A percentile compares a stretch with the other conserved stretches of the same genome.
Conservation (phyloP, 2,797 vertebrate genomes). For the Acomys russatus region DNA sequence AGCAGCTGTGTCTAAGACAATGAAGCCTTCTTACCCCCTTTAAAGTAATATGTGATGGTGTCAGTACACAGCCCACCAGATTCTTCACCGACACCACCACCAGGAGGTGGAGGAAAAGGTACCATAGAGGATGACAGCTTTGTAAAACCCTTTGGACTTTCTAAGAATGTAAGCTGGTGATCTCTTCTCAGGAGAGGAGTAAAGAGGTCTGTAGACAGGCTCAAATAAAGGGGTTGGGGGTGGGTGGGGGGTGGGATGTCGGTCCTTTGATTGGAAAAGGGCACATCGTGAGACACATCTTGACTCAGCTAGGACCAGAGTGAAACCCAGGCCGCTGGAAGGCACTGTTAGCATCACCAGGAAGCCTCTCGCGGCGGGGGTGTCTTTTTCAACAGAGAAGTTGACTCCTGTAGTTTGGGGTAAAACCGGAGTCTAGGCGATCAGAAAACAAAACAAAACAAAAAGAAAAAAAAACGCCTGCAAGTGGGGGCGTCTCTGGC, state of each 20-base stretch:
- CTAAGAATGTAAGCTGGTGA: slow-evolving; percentile 58
- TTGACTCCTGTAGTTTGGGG: slow-evolving; percentile 76
- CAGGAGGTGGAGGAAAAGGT: slow-evolving; percentile 77
- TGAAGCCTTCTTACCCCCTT: neutral
- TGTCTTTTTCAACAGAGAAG: slow-evolving; percentile 66
- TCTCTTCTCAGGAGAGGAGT: slow-evolving; percentile 35
- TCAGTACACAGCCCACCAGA: slow-evolving; percentile 56
- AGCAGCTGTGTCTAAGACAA: slow-evolving; percentile 54
- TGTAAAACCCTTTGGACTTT: slow-evolving; percentile 63
- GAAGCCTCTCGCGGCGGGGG: slow-evolving; percentile 61
- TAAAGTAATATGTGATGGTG: slow-evolving; percentile 61
- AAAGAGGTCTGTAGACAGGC: slow-evolving; percentile 50
- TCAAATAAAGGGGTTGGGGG: slow-evolving; percentile 44
- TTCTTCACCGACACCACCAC: slow-evolving; percentile 56
- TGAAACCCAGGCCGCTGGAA: slow-evolving; percentile 73
- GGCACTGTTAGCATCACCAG: slow-evolving; percentile 70
- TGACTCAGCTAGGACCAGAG: slow-evolving; percentile 62
- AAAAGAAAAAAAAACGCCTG: neutral
- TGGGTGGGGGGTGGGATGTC: no score
- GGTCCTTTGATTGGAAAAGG: slow-evolving; percentile 63
- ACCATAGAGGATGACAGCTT: slow-evolving; percentile 73
- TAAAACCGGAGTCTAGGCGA: slow-evolving; percentile 58
- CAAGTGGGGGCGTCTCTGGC: slow-evolving; percentile 48
- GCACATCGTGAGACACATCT: slow-evolving; percentile 67
- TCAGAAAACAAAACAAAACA: neutral